A percentile compares a stretch with the other conserved stretches of the same genome.
Conservation (phyloP, 1,140 invertebrate genomes). For the Leptinotarsa defecta region DNA sequence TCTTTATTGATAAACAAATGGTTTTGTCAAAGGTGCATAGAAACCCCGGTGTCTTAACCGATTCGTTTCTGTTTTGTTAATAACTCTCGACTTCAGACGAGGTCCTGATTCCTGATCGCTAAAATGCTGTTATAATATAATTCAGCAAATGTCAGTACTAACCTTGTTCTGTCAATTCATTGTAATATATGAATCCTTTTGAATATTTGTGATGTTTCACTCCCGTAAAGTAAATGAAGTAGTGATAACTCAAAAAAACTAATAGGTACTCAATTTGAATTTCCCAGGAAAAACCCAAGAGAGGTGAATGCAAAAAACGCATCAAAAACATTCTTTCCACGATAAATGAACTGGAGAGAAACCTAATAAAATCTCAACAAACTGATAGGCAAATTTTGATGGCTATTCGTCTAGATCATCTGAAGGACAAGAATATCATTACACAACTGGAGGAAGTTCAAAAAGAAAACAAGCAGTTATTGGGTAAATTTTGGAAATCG, state of each 20-base stretch:
- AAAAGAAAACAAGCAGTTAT: constrained; percentile 36
- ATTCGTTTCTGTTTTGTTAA: no score
- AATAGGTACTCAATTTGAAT: neutral
- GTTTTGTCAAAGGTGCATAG: no score
- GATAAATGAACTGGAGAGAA: constrained; percentile 31
- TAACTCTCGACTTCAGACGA: no score
- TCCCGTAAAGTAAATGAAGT: neutral
- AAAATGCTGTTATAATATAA: no score
- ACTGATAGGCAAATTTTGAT: constrained; percentile 36
- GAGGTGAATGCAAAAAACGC: constrained; percentile 11
- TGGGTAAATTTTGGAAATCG: constrained; percentile 15
- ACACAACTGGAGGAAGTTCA: constrained; percentile 33
- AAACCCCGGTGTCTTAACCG: no score
- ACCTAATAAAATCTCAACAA: constrained; percentile 29
- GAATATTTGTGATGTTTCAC: neutral
- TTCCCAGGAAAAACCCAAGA: constrained; percentile 5
- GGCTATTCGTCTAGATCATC: constrained; percentile 29
- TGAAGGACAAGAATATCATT: constrained; percentile 25
- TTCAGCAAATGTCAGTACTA: neutral
- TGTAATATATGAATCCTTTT: neutral
- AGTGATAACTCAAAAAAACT: neutral
- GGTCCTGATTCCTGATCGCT: no score
- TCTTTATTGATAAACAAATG: no score
- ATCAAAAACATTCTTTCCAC: neutral
- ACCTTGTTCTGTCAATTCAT: neutral